phyloP scores from a whole-genome alignment of 2,888 invertebrate species.

The Hoplodrina blanda region DNA sequence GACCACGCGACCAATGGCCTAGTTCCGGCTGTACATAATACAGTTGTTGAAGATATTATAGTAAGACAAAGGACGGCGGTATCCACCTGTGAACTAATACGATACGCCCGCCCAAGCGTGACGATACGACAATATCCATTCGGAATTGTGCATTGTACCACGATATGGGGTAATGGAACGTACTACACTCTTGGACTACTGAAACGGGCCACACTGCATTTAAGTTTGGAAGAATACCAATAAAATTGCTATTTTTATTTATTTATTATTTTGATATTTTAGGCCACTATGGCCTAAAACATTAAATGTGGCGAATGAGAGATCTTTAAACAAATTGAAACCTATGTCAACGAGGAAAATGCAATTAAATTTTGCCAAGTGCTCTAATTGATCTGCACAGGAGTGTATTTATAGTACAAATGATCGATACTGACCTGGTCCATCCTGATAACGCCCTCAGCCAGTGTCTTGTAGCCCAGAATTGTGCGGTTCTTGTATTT shows the following conservation, averaged over 20 bases:
- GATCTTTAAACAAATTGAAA: too few species aligned
- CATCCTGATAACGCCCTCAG: constrained; percentile 98
- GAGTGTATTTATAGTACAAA: not conserved
- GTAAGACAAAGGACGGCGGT: constrained; percentile 25
- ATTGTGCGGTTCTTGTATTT: constrained; percentile 99
- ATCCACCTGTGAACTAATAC: constrained; percentile 38
- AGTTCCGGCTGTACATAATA: too few species aligned
- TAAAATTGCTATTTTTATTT: too few species aligned
- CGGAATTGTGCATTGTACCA: constrained; percentile 30
- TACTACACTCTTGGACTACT: not conserved
- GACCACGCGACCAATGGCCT: too few species aligned
- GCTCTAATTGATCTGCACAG: not conserved
- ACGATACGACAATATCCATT: constrained; percentile 27
- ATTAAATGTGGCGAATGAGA: too few species aligned
- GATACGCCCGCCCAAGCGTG: constrained; percentile 27
- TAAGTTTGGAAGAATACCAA: too few species aligned
- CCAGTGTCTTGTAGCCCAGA: constrained; percentile 99
- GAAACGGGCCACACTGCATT: not conserved
- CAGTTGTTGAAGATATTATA: constrained; percentile 11
- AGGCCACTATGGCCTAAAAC: too few species aligned
- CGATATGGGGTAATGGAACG: not conserved
- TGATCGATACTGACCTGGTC: constrained; percentile 92
- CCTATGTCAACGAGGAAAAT: too few species aligned
- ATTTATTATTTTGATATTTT: too few species aligned
- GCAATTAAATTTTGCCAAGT: too few species aligned